A percentile compares a stretch with the other conserved stretches of the same genome.
Evolutionary conservation across 2,888 invertebrate species (phyloP).

Genomic region (Lasius fuliginosus): DNA sequence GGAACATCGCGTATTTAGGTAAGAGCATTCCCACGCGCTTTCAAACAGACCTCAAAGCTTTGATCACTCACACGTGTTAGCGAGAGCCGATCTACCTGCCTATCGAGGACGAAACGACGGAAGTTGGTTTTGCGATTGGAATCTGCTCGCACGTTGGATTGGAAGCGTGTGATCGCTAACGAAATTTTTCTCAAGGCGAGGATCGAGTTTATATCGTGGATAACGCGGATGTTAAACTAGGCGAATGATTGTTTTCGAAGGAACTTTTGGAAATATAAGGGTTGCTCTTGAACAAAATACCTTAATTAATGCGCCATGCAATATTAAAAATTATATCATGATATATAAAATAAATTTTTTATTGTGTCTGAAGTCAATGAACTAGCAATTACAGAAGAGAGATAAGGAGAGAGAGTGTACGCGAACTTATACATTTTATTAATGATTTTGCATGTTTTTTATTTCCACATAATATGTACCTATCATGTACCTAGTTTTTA

Average conservation of each 20-base stretch:
- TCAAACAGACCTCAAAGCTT: conserved; percentile 75
- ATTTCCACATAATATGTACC: conserved; percentile 15
- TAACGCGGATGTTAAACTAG: neutral
- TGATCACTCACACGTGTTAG: conserved; percentile 72
- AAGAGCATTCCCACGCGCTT: conserved; percentile 70
- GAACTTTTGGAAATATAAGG: neutral
- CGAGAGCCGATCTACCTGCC: conserved; percentile 57
- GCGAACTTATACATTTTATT: conserved; percentile 1
- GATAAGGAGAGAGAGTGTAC: neutral
- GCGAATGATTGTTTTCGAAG: neutral
- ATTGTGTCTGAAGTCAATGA: neutral
- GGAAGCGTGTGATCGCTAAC: neutral
- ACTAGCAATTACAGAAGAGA: neutral
- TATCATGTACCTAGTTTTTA: neutral
- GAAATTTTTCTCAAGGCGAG: neutral
- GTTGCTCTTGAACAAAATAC: neutral
- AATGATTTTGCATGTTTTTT: conserved; percentile 4
- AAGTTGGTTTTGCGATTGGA: conserved; percentile 63
- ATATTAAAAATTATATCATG: neutral
- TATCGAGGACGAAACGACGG: conserved; percentile 54
- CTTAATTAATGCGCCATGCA: neutral
- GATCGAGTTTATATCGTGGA: neutral
- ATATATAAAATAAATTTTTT: conserved; percentile 4
- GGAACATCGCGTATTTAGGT: conserved; percentile 75
- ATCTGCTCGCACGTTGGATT: neutral